Evolutionary conservation across 2,888 invertebrate species (phyloP).

Genomic region (Caenorhabditis afra): DNA sequence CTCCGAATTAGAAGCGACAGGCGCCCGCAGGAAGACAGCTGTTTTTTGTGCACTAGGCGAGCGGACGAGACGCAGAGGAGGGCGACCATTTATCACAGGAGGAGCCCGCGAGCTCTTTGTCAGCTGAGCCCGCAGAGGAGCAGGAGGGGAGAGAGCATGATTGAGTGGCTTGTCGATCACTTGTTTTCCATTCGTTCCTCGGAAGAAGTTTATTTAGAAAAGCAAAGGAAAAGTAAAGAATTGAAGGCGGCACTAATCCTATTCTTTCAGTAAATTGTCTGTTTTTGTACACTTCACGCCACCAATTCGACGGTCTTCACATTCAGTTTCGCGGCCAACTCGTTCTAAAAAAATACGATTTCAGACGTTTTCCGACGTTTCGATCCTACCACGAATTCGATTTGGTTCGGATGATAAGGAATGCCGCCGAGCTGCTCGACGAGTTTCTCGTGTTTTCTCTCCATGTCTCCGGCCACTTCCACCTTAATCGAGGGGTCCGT

Average conservation of each 20-base stretch:
- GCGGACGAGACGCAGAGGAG: constrained; percentile 37
- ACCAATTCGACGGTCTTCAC: constrained; percentile 54
- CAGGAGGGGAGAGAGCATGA: constrained; percentile 23
- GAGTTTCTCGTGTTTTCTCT: constrained; percentile 69
- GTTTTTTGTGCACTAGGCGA: constrained; percentile 51
- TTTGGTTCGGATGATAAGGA: constrained; percentile 77
- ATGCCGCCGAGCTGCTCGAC: constrained; percentile 76
- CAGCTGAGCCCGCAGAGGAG: constrained; percentile 40
- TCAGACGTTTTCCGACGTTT: background rate
- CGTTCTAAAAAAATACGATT: constrained; percentile 70
- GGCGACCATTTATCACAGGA: constrained; percentile 50
- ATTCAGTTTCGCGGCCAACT: constrained; percentile 66
- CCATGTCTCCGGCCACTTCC: constrained; percentile 77
- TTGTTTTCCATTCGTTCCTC: background rate
- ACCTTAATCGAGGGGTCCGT: constrained; percentile 62
- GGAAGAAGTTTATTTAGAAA: background rate
- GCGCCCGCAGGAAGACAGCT: constrained; percentile 38
- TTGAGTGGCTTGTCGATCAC: constrained; percentile 36
- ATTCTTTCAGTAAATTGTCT: too few relatives aligned
- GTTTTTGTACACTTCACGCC: constrained; percentile 4
- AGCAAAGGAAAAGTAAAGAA: background rate
- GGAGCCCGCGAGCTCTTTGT: constrained; percentile 30
- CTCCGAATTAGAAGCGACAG: constrained; percentile 33
- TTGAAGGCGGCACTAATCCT: too few relatives aligned
- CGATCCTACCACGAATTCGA: constrained; percentile 57